phyloP scores from a whole-genome alignment of 2,888 invertebrate genomes.

The Drosophila kokeensis region DNA sequence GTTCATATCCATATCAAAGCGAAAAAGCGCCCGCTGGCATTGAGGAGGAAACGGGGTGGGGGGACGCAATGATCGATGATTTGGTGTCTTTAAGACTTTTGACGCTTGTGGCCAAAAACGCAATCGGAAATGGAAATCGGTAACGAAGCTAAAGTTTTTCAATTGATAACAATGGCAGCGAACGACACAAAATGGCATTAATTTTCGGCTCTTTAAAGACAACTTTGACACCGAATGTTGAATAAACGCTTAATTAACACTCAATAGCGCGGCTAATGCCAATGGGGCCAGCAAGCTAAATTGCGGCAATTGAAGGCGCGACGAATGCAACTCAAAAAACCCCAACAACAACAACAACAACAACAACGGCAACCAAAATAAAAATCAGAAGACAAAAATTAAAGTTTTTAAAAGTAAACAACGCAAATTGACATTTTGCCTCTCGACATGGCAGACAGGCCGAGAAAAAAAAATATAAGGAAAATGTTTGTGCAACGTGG shows the following conservation, averaged over 20 bases:
- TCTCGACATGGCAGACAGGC: constrained; percentile 61
- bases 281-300: constrained; percentile 49
- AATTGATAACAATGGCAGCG: constrained; percentile 74
- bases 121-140: constrained; percentile 26
- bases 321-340: constrained; percentile 74
- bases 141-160: constrained; percentile 51
- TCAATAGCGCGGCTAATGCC: constrained; percentile 72
- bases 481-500: constrained; percentile 59
- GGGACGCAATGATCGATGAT: constrained; percentile 70
- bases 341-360: constrained; percentile 13
- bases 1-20: constrained; percentile 45
- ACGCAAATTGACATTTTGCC: constrained; percentile 79
- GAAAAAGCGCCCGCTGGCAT: constrained; percentile 7
- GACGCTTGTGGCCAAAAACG: constrained; percentile 43
- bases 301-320: constrained; percentile 78
- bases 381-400: constrained; percentile 63
- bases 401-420: constrained; percentile 76
- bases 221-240: constrained; percentile 78
- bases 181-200: constrained; percentile 71
- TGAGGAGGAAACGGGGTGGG: constrained; percentile 8
- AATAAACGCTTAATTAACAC: constrained; percentile 81
- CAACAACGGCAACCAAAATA: constrained; percentile 18
- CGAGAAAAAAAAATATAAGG: constrained; percentile 20
- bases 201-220: constrained; percentile 75
- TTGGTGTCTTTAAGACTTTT: constrained; percentile 56